A percentile compares a stretch with the other conserved stretches of the same genome.
phyloP scores from a whole-genome alignment of 2,888 invertebrate species.

The Listrodromus nycthemerus region DNA sequence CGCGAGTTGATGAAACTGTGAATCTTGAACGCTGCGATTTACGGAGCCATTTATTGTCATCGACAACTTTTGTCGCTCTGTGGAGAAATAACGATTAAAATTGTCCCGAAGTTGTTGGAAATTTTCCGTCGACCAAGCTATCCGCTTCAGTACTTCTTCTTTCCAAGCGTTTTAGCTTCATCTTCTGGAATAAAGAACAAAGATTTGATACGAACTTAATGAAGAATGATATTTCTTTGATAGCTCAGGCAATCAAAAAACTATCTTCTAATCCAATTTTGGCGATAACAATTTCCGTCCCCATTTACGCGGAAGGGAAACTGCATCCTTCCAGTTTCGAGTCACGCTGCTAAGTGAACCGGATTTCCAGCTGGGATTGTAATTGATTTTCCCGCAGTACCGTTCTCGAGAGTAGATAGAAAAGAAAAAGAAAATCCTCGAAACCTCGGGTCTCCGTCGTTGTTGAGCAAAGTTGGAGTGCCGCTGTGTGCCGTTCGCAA shows the following conservation, averaged over 20 bases:
- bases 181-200: not conserved
- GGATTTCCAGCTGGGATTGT: slow-evolving; percentile 61
- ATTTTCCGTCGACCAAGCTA: not conserved
- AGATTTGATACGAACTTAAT: not conserved
- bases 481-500: slow-evolving; percentile 52
- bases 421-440: slow-evolving; percentile 39
- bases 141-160: not conserved
- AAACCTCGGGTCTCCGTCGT: slow-evolving; percentile 34
- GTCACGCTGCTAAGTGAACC: slow-evolving; percentile 50
- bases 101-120: not conserved
- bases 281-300: not conserved
- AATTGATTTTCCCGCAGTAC: slow-evolving; percentile 61
- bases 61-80: not conserved
- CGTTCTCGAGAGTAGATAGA: slow-evolving; percentile 16
- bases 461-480: slow-evolving; percentile 38
- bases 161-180: not conserved
- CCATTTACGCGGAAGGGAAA: slow-evolving; percentile 2
- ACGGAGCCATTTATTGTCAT: not conserved
- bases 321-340: slow-evolving; percentile 23
- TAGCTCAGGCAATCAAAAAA: not conserved
- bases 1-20: not conserved
- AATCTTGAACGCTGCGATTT: not conserved
- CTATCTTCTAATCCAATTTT: slow-evolving; percentile 29
- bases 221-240: not conserved
- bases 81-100: not conserved